Percentiles rank a stretch among this genome's conserved stretches.
phyloP scores from a whole-genome alignment of 1,140 invertebrate species.

The Dufourea novaeangliae region DNA sequence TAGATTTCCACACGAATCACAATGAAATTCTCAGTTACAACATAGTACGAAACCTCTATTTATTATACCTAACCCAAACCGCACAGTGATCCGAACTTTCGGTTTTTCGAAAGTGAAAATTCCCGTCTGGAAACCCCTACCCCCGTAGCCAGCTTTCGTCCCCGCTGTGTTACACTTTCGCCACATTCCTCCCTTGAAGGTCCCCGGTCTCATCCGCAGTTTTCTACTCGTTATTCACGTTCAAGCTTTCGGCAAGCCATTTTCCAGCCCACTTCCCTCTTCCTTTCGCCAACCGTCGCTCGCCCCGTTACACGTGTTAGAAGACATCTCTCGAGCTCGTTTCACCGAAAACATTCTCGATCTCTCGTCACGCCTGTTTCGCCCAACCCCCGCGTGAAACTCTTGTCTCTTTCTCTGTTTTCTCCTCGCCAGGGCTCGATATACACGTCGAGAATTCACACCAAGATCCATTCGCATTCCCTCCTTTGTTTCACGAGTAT shows the following conservation, averaged over 20 bases:
- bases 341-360: conserved; percentile 45
- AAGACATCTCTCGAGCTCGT: conserved; percentile 72
- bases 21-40: too few relatives aligned
- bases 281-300: conserved; percentile 8
- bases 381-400: neutral
- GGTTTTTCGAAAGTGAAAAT: conserved; percentile 14
- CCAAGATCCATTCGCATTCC: neutral
- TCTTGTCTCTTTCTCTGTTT: neutral
- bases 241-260: conserved; percentile 34
- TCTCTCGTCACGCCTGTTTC: conserved; percentile 5
- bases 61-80: neutral
- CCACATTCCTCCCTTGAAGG: conserved; percentile 35
- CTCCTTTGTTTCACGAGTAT: neutral
- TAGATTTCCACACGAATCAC: too few relatives aligned
- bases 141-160: neutral
- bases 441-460: neutral
- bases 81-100: neutral
- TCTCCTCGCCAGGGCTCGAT: neutral
- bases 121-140: neutral
- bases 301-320: conserved; percentile 39
- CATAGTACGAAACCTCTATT: too few relatives aligned
- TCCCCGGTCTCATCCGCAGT: conserved; percentile 17
- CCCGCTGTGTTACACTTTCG: conserved; percentile 40
- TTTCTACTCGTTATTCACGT: conserved; percentile 52
- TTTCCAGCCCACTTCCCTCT: conserved; percentile 32